Conservation (phyloP, 2,888 invertebrate genomes). For the Thecocarcelia acutangulata region DNA sequence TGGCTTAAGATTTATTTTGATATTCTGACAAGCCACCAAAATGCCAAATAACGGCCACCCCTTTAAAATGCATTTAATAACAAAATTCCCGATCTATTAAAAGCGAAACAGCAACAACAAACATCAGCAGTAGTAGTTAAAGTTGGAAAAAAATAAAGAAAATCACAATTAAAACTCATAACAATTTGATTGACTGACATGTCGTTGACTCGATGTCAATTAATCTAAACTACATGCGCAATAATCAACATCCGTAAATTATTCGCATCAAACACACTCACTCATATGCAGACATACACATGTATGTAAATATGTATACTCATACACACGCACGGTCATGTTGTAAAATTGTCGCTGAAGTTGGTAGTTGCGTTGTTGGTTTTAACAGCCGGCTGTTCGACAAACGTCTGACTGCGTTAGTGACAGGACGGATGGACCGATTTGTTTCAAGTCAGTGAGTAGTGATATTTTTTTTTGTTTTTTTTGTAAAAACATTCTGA, state of each 20-base stretch:
- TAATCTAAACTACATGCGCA: constrained; percentile 76
- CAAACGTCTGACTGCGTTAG: constrained; percentile 39
- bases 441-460: constrained; percentile 57
- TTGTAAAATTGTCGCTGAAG: constrained; percentile 37
- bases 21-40: constrained; percentile 28
- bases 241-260: constrained; percentile 66
- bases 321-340: constrained; percentile 31
- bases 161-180: constrained; percentile 65
- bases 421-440: constrained; percentile 63
- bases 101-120: constrained; percentile 26
- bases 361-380: constrained; percentile 20
- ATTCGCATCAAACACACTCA: constrained; percentile 44
- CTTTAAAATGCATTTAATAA: constrained; percentile 61
- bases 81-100: constrained; percentile 52
- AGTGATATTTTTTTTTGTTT: background rate
- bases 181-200: constrained; percentile 80
- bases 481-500: background rate
- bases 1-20: constrained; percentile 39
- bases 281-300: constrained; percentile 19
- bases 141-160: constrained; percentile 21
- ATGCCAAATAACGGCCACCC: constrained; percentile 51
- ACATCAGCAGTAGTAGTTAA: background rate
- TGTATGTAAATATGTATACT: background rate
- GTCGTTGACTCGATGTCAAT: constrained; percentile 81
- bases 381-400: constrained; percentile 57